Evolutionary conservation across 2,113 vertebrate species (phyloP).

Genomic region (Chinchilla lanigera): DNA sequence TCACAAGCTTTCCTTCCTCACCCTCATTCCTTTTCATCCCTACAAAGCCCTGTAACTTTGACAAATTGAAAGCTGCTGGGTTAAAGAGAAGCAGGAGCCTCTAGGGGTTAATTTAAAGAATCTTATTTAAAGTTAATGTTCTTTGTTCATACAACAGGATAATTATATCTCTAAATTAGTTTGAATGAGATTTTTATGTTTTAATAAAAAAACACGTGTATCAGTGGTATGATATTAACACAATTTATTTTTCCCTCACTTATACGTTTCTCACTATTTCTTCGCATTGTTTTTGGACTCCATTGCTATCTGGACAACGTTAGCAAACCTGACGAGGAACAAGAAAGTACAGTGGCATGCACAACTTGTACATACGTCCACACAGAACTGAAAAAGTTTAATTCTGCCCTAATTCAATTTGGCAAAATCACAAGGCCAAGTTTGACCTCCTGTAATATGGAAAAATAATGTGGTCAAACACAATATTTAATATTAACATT

Average conservation of each 20-base stretch:
- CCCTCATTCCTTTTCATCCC: neutral
- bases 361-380: neutral
- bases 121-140: neutral
- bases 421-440: neutral
- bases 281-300: neutral
- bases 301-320: neutral
- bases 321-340: neutral
- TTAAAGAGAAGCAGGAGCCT: neutral
- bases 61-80: neutral
- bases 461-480: neutral
- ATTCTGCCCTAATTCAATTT: neutral
- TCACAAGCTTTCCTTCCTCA: neutral
- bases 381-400: neutral
- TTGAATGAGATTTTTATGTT: neutral
- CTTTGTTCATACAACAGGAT: neutral
- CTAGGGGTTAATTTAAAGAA: neutral
- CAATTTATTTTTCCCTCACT: neutral
- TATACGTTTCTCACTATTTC: neutral
- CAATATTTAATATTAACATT: neutral
- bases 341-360: fast-evolving
- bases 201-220: neutral
- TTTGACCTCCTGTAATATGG: neutral
- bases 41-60: neutral
- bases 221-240: neutral
- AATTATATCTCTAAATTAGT: neutral